phyloP scores from a whole-genome alignment of 2,113 vertebrate genomes.

The Amia ocellicauda region DNA sequence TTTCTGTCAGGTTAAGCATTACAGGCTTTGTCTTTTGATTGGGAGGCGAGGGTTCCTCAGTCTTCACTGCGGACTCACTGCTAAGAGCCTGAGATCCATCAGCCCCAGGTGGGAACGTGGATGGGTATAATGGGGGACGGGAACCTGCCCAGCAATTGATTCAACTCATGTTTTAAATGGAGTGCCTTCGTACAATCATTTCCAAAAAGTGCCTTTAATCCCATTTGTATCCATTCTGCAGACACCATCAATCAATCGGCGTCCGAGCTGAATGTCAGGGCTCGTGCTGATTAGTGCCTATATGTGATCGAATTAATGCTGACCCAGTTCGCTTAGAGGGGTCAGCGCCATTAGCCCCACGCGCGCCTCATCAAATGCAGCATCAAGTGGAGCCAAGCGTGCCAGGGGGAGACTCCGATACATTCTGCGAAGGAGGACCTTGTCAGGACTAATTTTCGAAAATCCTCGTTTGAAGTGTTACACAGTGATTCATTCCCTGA shows the following conservation, averaged over 20 bases:
- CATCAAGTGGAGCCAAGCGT: constrained; percentile 17
- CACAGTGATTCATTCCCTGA: background rate
- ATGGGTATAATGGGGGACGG: constrained; percentile 24
- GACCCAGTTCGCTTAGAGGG: constrained; percentile 46
- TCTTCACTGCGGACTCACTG: background rate
- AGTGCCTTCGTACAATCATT: constrained; percentile 67
- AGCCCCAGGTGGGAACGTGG: constrained; percentile 1
- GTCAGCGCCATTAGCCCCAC: constrained; percentile 38
- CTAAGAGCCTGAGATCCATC: background rate
- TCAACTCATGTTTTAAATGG: constrained; percentile 65
- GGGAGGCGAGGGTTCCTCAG: background rate
- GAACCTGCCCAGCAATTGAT: constrained; percentile 57
- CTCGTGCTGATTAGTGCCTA: constrained; percentile 67
- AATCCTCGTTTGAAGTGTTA: background rate
- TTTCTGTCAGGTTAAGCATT: constrained; percentile 9
- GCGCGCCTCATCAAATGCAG: constrained; percentile 20
- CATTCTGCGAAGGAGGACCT: constrained; percentile 12
- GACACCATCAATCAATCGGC: constrained; percentile 76
- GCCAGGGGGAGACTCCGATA: constrained; percentile 14
- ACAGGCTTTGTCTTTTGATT: constrained; percentile 1
- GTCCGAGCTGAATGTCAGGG: constrained; percentile 68
- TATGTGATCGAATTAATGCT: constrained; percentile 63
- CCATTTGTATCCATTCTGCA: constrained; percentile 77
- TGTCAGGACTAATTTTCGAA: constrained; percentile 18
- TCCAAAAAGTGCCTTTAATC: constrained; percentile 75